Evolutionary conservation across 2,888 invertebrate species (phyloP).

Genomic region (Chamaedrilus cognettii): DNA sequence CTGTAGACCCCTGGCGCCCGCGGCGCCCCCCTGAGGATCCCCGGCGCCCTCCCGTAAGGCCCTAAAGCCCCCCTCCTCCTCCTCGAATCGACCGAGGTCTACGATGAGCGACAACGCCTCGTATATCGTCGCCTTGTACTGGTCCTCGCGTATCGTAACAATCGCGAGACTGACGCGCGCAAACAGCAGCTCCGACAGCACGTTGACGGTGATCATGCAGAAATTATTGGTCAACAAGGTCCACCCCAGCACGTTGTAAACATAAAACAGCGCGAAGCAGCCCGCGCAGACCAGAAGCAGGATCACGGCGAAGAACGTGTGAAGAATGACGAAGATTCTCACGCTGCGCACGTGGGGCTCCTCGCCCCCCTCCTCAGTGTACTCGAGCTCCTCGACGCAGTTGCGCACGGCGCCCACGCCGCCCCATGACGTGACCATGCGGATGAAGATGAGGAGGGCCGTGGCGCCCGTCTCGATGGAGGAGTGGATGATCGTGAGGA

Average conservation of each 20-base stretch:
- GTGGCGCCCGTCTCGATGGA: slow-evolving; percentile 1
- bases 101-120: background rate
- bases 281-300: background rate
- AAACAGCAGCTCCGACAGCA: background rate
- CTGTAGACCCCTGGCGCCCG: too few species aligned
- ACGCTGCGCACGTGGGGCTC: background rate
- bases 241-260: background rate
- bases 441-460: background rate
- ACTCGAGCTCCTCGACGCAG: background rate
- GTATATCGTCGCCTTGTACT: background rate
- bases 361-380: background rate
- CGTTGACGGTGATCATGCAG: background rate
- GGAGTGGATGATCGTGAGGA: background rate
- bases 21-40: too few species aligned
- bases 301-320: background rate
- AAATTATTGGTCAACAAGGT: slow-evolving; percentile 1
- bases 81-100: too few species aligned
- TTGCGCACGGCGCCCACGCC: background rate
- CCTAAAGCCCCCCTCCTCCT: too few species aligned
- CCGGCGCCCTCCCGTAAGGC: too few species aligned
- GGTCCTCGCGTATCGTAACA: background rate
- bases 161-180: background rate
- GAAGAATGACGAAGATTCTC: background rate
- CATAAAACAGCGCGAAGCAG: background rate
- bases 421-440: background rate